Base-by-base conservation (phyloP, 2,797 vertebrate genomes). In the Megaceryle alcyon region DNA sequence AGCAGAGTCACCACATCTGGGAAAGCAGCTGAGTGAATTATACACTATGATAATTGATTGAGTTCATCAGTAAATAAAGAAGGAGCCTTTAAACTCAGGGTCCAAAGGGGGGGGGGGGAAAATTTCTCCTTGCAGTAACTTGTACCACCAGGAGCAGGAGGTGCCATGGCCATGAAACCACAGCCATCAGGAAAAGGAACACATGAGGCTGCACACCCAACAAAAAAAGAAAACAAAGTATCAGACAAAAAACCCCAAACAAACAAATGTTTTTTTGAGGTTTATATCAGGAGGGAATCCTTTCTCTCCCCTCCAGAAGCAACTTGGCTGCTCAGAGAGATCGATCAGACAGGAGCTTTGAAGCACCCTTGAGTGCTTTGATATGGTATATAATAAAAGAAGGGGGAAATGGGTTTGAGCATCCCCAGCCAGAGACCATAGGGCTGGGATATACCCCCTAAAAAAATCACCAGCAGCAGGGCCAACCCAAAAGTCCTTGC, bases 41-140 rank as follows among this genome's bases (percentile, higher is more conserved):
- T 21, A 77, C 2, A 5, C 64, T n/a, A 9, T 61, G 88, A 71
- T 90, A 93, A 94, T 92, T 70, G 84, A 91, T 75, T 77, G 79
- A 91, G 89, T 95, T 93, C 12, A 48, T 60, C 85, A 92, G 84
- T 23, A 92, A 96, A 95, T 84, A 66, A 95, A 94, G 15, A 68
- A 91, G 66, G 31, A 33, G 12, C 64, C 43, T 80, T 87, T 71
- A 57, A 89, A 94, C 15, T 46, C 8, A 0, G 10, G 12, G 63
- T 49, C 56, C 4, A 4, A 48, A 33, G 23, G 49, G 37, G 48
- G 12, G 81, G 14, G 28, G 37, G 31, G 76, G 41, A 53, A 46
- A 56, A 22, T 33, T 33, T 72, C 59, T 79, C 60, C 59, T 1
- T 0, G 6, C 10, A 5, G 26, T 21, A 46, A 48, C 66, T 75